A percentile compares a stretch with the other conserved stretches of the same genome.
These are phyloP conservation scores for Octopus bimaculoides DNA, from an alignment of 1,140 invertebrate genomes.

Conservation along the genomic window DNA sequence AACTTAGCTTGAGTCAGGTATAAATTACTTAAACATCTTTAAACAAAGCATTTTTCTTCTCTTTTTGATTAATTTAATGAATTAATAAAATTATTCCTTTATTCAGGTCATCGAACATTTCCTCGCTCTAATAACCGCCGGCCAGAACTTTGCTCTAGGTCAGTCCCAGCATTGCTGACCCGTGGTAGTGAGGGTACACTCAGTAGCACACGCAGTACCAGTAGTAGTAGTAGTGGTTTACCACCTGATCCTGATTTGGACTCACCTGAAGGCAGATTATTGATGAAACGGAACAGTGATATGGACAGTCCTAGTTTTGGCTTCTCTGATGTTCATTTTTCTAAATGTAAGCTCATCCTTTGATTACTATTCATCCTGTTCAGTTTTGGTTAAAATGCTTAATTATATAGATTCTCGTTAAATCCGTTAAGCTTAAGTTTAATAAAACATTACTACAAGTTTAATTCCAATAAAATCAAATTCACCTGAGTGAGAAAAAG, in stretches of 20 bases:
- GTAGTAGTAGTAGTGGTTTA: slow-evolving; percentile 48
- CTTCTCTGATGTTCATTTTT: slow-evolving; percentile 35
- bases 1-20: too few species aligned
- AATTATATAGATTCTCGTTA: too few species aligned
- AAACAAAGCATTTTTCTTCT: not conserved
- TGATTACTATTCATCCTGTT: not conserved
- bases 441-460: too few species aligned
- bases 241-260: slow-evolving; percentile 47
- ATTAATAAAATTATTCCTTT: not conserved
- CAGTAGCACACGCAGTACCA: slow-evolving; percentile 35
- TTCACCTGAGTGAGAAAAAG: too few species aligned
- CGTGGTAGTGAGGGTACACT: slow-evolving; percentile 47
- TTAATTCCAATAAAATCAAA: too few species aligned
- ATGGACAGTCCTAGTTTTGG: slow-evolving; percentile 37
- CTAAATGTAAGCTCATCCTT: slow-evolving; percentile 39
- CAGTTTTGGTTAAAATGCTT: too few species aligned
- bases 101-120: slow-evolving; percentile 37
- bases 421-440: too few species aligned
- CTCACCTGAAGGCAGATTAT: slow-evolving; percentile 41
- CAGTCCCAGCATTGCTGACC: slow-evolving; percentile 31
- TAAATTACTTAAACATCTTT: too few species aligned
- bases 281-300: slow-evolving; percentile 37
- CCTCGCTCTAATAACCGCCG: slow-evolving; percentile 35
- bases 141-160: slow-evolving; percentile 32
- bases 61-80: not conserved